A percentile compares a stretch with the other conserved stretches of the same genome.
These are phyloP conservation scores for Bhutanitis thaidina DNA, from an alignment of 2,888 invertebrate species.

Conservation along the genomic window DNA sequence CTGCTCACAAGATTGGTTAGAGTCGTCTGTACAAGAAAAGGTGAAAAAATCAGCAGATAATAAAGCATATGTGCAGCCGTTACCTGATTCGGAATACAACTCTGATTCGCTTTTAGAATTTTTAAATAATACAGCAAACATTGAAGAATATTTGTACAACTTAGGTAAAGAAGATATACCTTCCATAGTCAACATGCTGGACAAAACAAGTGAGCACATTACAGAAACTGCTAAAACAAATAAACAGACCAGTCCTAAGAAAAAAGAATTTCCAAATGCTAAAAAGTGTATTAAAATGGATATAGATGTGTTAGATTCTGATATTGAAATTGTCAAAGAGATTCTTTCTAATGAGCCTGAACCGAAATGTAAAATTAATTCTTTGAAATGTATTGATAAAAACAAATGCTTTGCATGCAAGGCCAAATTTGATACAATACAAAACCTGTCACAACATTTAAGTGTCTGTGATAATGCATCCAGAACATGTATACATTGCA, in stretches of 20 bases:
- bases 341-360: constrained; percentile 51
- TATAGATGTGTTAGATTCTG: constrained; percentile 62
- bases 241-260: constrained; percentile 57
- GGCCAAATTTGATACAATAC: constrained; percentile 46
- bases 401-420: constrained; percentile 63
- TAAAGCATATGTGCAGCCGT: constrained; percentile 60
- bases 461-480: constrained; percentile 57
- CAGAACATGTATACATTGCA: constrained; percentile 60
- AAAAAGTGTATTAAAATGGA: constrained; percentile 54
- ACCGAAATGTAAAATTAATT: constrained; percentile 27
- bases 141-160: constrained; percentile 66
- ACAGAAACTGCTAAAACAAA: constrained; percentile 26
- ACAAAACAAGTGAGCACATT: constrained; percentile 39
- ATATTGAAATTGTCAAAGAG: constrained; percentile 59
- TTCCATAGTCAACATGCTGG: constrained; percentile 64
- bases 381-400: constrained; percentile 35
- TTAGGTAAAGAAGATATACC: constrained; percentile 72
- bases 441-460: constrained; percentile 58
- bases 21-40: constrained; percentile 53
- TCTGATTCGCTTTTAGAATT: constrained; percentile 72
- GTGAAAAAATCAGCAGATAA: constrained; percentile 47
- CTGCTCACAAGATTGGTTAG: constrained; percentile 70
- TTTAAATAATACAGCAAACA: constrained; percentile 68
- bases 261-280: constrained; percentile 39
- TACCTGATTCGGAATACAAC: constrained; percentile 71